phyloP scores from a whole-genome alignment of 2,113 vertebrate genomes.

The Leiothrix lutea region DNA sequence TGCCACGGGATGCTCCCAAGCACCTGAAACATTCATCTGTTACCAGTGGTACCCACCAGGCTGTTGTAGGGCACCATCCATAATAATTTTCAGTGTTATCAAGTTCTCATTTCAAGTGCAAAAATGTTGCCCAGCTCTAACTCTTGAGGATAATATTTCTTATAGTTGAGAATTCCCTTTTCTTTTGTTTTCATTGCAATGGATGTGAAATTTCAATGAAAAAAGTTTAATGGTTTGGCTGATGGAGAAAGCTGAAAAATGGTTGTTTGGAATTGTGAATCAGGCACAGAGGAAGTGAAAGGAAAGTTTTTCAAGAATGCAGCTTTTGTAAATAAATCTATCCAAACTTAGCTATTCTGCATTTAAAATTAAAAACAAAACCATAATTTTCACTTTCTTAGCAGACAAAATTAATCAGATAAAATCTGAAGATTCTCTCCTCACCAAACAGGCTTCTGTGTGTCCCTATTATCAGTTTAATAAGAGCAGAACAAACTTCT shows the following conservation, averaged over 20 bases:
- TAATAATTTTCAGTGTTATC: neutral
- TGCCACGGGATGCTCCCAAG: slow-evolving; percentile 82
- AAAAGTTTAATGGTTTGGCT: neutral
- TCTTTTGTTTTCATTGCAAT: neutral
- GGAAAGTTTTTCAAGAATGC: neutral
- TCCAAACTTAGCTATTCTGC: neutral
- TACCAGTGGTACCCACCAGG: neutral
- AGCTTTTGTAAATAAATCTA: neutral
- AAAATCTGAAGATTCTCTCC: neutral
- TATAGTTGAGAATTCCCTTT: neutral
- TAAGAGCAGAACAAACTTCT: neutral
- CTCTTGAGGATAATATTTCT: neutral
- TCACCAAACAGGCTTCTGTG: neutral
- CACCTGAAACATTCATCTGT: slow-evolving; percentile 60
- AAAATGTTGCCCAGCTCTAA: neutral
- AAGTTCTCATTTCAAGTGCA: neutral
- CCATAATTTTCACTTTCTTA: neutral
- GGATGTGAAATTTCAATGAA: neutral
- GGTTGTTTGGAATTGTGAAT: neutral
- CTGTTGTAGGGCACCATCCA: neutral
- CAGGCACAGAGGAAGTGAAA: neutral
- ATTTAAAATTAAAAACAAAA: neutral
- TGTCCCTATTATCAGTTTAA: neutral
- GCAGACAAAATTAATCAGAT: neutral
- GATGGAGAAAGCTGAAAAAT: neutral